phyloP scores from a whole-genome alignment of 2,888 invertebrate genomes.

The Muschampia staudingeri region DNA sequence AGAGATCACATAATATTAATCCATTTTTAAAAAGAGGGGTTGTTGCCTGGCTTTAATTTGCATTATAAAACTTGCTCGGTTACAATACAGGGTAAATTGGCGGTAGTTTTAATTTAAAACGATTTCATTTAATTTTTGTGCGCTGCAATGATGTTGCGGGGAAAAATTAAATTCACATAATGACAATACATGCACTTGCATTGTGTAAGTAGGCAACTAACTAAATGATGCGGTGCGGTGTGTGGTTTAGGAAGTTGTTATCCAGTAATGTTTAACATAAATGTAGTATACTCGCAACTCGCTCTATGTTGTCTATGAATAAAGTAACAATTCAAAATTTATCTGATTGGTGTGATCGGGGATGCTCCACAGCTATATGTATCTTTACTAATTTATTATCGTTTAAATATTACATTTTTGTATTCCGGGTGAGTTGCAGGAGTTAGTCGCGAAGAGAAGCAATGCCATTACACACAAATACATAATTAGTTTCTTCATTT shows the following conservation, averaged over 20 bases:
- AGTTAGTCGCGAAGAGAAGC: too few relatives aligned
- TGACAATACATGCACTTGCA: constrained; percentile 39
- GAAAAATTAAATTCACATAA: constrained; percentile 51
- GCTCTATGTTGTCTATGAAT: neutral
- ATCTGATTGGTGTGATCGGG: too few relatives aligned
- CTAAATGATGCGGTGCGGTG: constrained; percentile 18
- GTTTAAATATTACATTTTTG: too few relatives aligned
- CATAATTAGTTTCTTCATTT: too few relatives aligned
- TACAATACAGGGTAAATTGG: neutral
- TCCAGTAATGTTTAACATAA: constrained; percentile 13
- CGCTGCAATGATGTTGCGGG: constrained; percentile 42
- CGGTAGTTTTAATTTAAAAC: constrained; percentile 16
- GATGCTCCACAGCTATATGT: too few relatives aligned
- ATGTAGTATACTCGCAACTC: neutral
- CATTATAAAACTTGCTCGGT: neutral
- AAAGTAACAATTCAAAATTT: too few relatives aligned
- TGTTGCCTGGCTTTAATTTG: neutral
- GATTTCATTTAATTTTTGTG: constrained; percentile 28
- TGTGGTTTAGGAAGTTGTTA: constrained; percentile 38
- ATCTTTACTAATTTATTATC: too few relatives aligned
- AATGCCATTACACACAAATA: too few relatives aligned
- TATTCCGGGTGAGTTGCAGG: too few relatives aligned
- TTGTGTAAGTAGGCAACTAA: constrained; percentile 18
- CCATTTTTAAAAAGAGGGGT: neutral
- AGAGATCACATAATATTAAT: neutral